Evolutionary conservation across 2,888 invertebrate species (phyloP), one percentile per base, ranked within the genome.

Genomic region (Agelastica alni): DNA sequence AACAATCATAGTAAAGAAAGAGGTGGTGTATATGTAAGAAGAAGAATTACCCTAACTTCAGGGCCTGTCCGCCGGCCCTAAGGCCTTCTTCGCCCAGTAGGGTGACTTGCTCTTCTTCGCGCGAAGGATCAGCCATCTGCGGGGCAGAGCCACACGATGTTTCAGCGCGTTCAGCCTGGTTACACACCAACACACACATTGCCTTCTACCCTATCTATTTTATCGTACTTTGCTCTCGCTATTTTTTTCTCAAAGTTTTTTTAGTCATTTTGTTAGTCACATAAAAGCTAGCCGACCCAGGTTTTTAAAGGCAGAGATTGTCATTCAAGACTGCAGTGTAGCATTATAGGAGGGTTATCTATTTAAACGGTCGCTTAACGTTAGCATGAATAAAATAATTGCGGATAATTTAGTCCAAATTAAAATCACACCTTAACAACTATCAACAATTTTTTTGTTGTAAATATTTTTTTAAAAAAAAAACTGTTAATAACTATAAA

Each of bases 121-220:
- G 88, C 78, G 91, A 89, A 77, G 94, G 93, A 81, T 96, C 96
- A 81, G 95, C 94, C 93, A 96, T 94, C 91, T 95, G 94, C 82
- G 82, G 83, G 71, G 74, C 73, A 70, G 74, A 73, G 69, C 72
- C 70, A 49, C 41, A 41, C 31, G 48, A 39, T 28, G 49, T 41
- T 20, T 39, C 37, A 67, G 68, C 73, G 69, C 73, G 83, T 80
- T 85, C 87, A 86, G 87, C 84, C 85, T 85, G 83, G 81, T 80
- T 80, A 82, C 82, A 83, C 85, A 85, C 14, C 10, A 39, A 39
- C 20, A 17, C 80, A 82, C 82, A 83, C 85, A 85, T 81, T 80
- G 80, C 81, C 67, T 56, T 49, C 56, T 53, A 49, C 56, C 53
- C 55, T 53, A 52, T 57, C 41, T 34, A 45, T 26, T 54, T 48